phyloP scores from a whole-genome alignment of 2,113 vertebrate species.

The Menidia beryllina region DNA sequence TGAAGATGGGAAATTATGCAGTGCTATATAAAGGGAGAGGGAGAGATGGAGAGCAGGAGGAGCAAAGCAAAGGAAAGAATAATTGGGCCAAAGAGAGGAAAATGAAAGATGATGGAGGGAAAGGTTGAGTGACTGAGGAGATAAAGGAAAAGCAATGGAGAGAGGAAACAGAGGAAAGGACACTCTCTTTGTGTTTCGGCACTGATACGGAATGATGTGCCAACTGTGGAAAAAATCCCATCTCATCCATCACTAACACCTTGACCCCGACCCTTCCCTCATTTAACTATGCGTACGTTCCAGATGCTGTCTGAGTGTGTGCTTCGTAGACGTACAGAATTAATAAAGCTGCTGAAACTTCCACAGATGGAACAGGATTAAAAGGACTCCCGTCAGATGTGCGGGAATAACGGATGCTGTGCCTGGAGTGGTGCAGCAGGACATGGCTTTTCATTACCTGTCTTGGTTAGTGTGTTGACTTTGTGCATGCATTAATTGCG shows the following conservation, averaged over 20 bases:
- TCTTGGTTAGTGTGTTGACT: conserved; percentile 6
- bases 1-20: conserved; percentile 64
- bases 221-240: conserved; percentile 52
- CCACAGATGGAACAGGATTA: conserved; percentile 25
- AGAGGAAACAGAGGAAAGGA: conserved; percentile 43
- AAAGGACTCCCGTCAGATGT: conserved; percentile 15
- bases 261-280: conserved; percentile 51
- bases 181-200: conserved; percentile 38
- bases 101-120: conserved; percentile 62
- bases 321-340: conserved; percentile 8
- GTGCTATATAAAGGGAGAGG: conserved; percentile 46
- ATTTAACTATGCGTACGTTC: conserved; percentile 25
- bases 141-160: conserved; percentile 40
- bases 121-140: conserved; percentile 43
- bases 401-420: conserved; percentile 27
- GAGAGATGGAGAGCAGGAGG: conserved; percentile 55
- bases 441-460: conserved; percentile 22
- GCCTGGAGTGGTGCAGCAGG: conserved; percentile 26
- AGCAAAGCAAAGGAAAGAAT: conserved; percentile 61
- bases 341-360: conserved; percentile 35
- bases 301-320: not conserved
- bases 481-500: conserved; percentile 57
- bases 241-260: conserved; percentile 71
- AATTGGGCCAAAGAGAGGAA: conserved; percentile 72
- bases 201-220: conserved; percentile 66